phyloP scores from a whole-genome alignment of 2,888 invertebrate genomes.

The Andrena minutula region DNA sequence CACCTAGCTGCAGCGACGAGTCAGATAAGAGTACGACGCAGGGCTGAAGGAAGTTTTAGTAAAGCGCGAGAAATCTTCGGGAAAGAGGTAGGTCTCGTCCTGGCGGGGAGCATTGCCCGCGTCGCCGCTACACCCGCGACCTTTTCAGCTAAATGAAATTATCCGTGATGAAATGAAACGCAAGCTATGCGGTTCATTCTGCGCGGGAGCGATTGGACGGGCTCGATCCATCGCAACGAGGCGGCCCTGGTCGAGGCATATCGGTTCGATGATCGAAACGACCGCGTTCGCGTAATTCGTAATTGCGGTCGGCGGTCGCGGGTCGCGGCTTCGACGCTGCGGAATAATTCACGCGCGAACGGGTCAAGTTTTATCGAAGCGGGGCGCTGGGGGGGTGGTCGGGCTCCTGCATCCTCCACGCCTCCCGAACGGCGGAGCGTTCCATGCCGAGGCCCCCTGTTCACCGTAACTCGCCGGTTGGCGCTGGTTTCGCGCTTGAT shows the following conservation, averaged over 20 bases:
- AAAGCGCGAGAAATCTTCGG: too few relatives aligned
- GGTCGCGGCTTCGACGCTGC: conserved; percentile 39
- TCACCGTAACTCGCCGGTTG: conserved; percentile 67
- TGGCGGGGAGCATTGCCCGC: neutral
- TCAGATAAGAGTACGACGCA: too few relatives aligned
- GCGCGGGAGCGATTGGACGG: neutral
- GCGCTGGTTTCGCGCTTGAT: conserved; percentile 73
- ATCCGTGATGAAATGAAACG: neutral
- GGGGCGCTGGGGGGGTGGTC: conserved; percentile 10
- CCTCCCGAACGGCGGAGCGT: neutral
- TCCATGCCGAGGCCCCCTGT: conserved; percentile 6
- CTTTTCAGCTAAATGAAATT: neutral
- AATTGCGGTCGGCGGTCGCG: conserved; percentile 64
- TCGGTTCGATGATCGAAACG: conserved; percentile 58
- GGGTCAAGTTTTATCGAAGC: conserved; percentile 66
- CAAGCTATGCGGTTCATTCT: neutral
- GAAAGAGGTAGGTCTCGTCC: too few relatives aligned
- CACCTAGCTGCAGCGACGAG: too few relatives aligned
- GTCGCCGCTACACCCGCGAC: neutral
- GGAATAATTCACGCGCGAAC: conserved; percentile 71
- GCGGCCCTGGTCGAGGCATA: conserved; percentile 29
- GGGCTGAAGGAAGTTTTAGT: too few relatives aligned
- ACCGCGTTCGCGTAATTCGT: conserved; percentile 67
- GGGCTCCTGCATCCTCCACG: neutral
- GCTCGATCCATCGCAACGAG: conserved; percentile 33